Evolutionary conservation across 30 jellyfish, hydroid and myxozoan genomes (phyloP), one percentile per base, ranked within the genome.

Genomic region (Chironex yamaguchii): DNA sequence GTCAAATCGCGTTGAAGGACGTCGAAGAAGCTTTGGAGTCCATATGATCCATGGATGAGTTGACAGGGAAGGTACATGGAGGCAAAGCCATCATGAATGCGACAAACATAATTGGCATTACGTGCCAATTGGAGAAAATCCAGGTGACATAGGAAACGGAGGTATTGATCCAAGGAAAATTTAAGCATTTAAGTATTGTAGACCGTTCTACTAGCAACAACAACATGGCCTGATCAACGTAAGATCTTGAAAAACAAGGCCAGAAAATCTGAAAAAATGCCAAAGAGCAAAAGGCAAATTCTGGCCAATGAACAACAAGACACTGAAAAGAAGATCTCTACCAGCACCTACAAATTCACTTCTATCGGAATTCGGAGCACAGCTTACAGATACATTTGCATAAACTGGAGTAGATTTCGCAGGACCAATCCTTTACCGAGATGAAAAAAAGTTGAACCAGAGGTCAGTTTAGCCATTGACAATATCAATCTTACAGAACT

Each of bases 121-220:
- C 68, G 73, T 14, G 31, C 83, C 68, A 34, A 34, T 30, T 70
- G 73, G 74, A 4, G 67, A 32, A 70, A 70, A 70, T 34, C 70
- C 83, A 70, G 12, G 74, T 14, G 68, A 31, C 26, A 31, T 70
- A 3, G 74, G 74, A 28, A 70, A 30, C 23, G n/a, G 86, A 25
- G 75, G 75, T n/a, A n/a, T 36, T 48, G 86, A 72, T 49, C 86
- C 86, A 72, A 34, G 76, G 48, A 72, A 48, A 71, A 31, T 72
- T 35, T 70, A 72, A 0, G 75, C 86, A 34, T 14, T 36, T 34
- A 34, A 64, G 71, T 72, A 34, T 48, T 72, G 48, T 34, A 71
- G 86, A 13, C 86, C 86, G n/a, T 70, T 70, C 78, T 72, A 29
- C 76, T 71, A 48, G 30, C 20, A 72, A 48, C 58, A 20, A 71